Conservation (phyloP, 2,113 vertebrate genomes). For the Manacus vitellinus region DNA sequence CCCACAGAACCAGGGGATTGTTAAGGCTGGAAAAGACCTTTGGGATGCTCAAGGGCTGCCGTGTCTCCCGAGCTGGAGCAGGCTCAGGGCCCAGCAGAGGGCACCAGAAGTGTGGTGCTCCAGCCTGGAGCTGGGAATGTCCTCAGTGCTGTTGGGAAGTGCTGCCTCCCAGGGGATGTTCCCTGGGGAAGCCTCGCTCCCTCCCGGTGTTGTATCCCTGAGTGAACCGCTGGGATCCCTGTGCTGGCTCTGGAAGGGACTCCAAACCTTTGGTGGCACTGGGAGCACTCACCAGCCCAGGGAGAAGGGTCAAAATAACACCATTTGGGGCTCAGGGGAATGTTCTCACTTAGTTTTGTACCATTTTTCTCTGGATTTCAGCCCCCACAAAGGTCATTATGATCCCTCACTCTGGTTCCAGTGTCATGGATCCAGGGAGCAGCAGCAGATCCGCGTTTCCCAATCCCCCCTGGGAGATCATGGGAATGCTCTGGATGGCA, state of each 20-base stretch:
- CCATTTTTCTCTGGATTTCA: neutral
- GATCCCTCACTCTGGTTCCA: neutral
- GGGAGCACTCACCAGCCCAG: neutral
- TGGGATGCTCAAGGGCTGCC: neutral
- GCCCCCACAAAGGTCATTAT: neutral
- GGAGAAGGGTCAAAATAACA: neutral
- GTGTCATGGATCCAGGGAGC: neutral
- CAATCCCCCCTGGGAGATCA: accelerated
- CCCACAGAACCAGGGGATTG: accelerated
- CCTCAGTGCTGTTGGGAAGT: accelerated
- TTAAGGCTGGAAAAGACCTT: neutral
- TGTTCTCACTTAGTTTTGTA: accelerated
- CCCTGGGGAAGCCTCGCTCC: neutral
- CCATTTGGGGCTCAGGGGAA: neutral
- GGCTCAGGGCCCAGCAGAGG: conserved; percentile 31
- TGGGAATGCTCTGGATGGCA: neutral
- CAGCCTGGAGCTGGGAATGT: accelerated
- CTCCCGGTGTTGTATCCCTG: accelerated
- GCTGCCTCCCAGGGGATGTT: accelerated
- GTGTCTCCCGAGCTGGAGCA: neutral
- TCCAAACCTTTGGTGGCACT: neutral
- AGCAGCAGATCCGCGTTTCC: accelerated
- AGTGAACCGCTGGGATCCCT: neutral
- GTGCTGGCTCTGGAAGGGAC: neutral
- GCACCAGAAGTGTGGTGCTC: conserved; percentile 10